Evolutionary conservation across 2,113 vertebrate species (phyloP).

Genomic region (Solea solea): DNA sequence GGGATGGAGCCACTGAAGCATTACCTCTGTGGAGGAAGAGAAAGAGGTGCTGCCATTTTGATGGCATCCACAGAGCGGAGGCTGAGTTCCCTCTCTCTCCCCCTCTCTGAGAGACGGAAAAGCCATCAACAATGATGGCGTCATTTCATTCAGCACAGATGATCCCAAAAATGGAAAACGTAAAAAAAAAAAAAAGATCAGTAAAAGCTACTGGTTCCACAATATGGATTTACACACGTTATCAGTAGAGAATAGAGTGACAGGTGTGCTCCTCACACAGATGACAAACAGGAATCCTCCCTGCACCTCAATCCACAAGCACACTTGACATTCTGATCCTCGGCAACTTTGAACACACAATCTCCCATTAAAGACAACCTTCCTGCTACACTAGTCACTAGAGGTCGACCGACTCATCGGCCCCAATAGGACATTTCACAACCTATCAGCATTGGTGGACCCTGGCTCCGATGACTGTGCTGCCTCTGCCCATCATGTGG

Average conservation of each 20-base stretch:
- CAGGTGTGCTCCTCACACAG: not conserved
- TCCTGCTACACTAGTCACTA: too few relatives aligned
- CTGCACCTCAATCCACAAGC: not conserved
- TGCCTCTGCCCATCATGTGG: too few relatives aligned
- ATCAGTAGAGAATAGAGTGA: not conserved
- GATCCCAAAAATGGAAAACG: not conserved
- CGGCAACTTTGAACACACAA: not conserved
- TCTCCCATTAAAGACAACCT: too few relatives aligned
- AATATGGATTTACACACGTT: not conserved
- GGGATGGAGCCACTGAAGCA: constrained; percentile 45
- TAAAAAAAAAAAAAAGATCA: not conserved
- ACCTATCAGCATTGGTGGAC: too few relatives aligned
- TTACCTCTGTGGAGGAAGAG: constrained; percentile 25
- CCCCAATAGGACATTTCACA: too few relatives aligned
- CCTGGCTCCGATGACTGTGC: too few relatives aligned
- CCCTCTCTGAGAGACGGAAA: not conserved
- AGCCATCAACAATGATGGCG: constrained; percentile 1
- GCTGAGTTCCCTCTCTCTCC: not conserved
- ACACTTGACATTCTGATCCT: not conserved
- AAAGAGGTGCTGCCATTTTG: constrained; percentile 60
- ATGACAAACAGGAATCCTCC: not conserved
- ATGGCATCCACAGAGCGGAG: constrained; percentile 10
- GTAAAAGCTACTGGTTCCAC: not conserved
- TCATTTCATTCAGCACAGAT: not conserved
- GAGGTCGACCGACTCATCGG: too few relatives aligned